Conservation (phyloP, 1,140 invertebrate species). For the Geopemphigus sp. region DNA sequence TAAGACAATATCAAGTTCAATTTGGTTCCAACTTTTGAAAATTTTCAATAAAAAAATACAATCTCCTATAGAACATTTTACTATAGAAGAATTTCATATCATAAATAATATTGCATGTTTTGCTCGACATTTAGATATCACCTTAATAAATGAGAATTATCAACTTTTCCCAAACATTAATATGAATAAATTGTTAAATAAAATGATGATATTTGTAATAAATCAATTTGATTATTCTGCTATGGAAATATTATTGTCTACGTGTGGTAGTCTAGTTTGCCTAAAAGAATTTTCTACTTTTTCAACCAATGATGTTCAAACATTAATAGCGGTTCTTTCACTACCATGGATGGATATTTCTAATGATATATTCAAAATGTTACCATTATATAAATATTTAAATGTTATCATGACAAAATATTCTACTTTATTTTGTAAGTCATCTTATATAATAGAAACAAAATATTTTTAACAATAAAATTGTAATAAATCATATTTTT, state of each 20-base stretch:
- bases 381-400: slow-evolving; percentile 16
- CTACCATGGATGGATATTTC: slow-evolving; percentile 23
- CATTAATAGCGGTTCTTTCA: slow-evolving; percentile 24
- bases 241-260: slow-evolving; percentile 12
- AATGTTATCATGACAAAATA: slow-evolving; percentile 7
- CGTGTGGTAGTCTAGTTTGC: slow-evolving; percentile 8
- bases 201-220: slow-evolving; percentile 10
- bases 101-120: slow-evolving; percentile 7
- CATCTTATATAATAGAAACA: background rate
- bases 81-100: slow-evolving; percentile 2
- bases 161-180: slow-evolving; percentile 15
- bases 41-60: background rate
- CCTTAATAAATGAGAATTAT: background rate
- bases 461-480: background rate
- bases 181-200: slow-evolving; percentile 24
- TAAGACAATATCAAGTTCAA: background rate
- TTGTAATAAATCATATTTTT: slow-evolving; percentile 16
- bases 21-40: slow-evolving; percentile 29
- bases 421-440: slow-evolving; percentile 26
- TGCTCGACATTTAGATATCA: slow-evolving; percentile 24
- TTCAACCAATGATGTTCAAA: slow-evolving; percentile 6
- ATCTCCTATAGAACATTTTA: background rate
- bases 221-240: background rate
- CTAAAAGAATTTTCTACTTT: slow-evolving; percentile 22
- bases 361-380: background rate